phyloP scores from a whole-genome alignment of 1,140 invertebrate species.

The Charaxes varanes region DNA sequence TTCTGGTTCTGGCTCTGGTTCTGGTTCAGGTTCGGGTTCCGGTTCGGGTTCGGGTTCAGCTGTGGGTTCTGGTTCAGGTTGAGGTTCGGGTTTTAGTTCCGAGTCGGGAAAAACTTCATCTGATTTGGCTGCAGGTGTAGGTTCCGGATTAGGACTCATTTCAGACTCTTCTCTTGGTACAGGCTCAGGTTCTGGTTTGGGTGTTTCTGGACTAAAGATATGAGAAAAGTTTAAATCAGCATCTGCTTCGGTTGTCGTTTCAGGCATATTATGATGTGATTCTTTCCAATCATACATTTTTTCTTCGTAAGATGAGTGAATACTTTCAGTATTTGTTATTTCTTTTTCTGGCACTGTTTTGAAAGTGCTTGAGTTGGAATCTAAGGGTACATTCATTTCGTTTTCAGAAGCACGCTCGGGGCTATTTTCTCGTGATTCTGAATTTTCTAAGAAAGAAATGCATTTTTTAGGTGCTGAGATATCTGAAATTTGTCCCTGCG shows the following conservation, averaged over 20 bases:
- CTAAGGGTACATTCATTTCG: constrained; percentile 29
- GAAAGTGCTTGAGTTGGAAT: constrained; percentile 27
- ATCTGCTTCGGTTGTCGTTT: constrained; percentile 52
- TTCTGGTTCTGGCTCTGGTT: constrained; percentile 31
- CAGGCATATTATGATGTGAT: constrained; percentile 28
- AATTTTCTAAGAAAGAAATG: constrained; percentile 29
- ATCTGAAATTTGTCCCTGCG: constrained; percentile 65
- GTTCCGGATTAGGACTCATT: constrained; percentile 22
- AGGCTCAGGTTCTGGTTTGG: constrained; percentile 30
- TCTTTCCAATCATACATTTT: constrained; percentile 49
- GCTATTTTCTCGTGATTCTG: constrained; percentile 20
- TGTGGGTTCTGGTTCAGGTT: constrained; percentile 27
- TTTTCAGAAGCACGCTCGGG: constrained; percentile 15
- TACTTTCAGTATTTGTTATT: constrained; percentile 47
- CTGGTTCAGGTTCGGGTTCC: constrained; percentile 29
- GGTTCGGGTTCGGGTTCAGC: constrained; percentile 26
- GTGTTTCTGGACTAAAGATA: constrained; percentile 40
- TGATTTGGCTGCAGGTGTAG: constrained; percentile 21
- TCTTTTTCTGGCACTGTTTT: constrained; percentile 32
- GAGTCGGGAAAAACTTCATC: constrained; percentile 26
- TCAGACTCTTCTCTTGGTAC: constrained; percentile 19
- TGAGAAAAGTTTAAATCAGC: constrained; percentile 45
- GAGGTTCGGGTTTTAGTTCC: constrained; percentile 26
- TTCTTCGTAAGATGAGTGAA: constrained; percentile 28
- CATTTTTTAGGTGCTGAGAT: constrained; percentile 55